Conservation (phyloP, 2,888 invertebrate genomes). For the Cylloceria caligata region DNA sequence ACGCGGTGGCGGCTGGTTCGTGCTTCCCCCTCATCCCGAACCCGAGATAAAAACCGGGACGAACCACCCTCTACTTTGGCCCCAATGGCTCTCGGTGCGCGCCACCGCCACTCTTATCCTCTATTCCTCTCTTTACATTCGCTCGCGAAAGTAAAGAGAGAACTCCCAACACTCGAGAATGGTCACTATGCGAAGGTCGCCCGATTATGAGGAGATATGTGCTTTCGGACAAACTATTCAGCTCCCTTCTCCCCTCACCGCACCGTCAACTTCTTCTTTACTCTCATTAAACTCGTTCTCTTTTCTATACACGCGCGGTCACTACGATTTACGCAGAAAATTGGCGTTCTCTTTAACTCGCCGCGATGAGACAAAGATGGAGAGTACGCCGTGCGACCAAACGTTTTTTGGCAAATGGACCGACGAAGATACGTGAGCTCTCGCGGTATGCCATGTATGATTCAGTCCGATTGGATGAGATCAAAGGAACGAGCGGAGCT, state of each 20-base stretch:
- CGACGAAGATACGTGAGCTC: slow-evolving; percentile 20
- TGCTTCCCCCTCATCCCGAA: neutral
- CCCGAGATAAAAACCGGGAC: slow-evolving; percentile 80
- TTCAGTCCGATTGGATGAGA: slow-evolving; percentile 38
- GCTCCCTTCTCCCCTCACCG: neutral
- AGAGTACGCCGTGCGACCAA: slow-evolving; percentile 16
- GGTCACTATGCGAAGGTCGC: slow-evolving; percentile 83
- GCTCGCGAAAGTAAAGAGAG: slow-evolving; percentile 7
- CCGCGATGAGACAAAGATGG: slow-evolving; percentile 33
- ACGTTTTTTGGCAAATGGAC: slow-evolving; percentile 42
- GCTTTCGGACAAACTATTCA: slow-evolving; percentile 62
- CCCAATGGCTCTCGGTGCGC: slow-evolving; percentile 39
- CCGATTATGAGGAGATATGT: slow-evolving; percentile 79
- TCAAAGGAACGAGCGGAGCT: slow-evolving; percentile 16
- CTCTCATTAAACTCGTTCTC: slow-evolving; percentile 12
- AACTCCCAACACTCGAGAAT: slow-evolving; percentile 77
- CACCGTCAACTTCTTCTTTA: slow-evolving; percentile 1
- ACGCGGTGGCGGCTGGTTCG: slow-evolving; percentile 50
- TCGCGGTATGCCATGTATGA: slow-evolving; percentile 43
- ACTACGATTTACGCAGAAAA: slow-evolving; percentile 38
- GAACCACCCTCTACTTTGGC: slow-evolving; percentile 77
- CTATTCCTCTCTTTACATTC: slow-evolving; percentile 18
- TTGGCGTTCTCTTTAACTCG: slow-evolving; percentile 50
- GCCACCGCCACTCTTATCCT: slow-evolving; percentile 24
- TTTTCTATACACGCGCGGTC: neutral